Evolutionary conservation across 1,140 invertebrate genomes (phyloP).

Genomic region (Leptestheria dahalacensis): DNA sequence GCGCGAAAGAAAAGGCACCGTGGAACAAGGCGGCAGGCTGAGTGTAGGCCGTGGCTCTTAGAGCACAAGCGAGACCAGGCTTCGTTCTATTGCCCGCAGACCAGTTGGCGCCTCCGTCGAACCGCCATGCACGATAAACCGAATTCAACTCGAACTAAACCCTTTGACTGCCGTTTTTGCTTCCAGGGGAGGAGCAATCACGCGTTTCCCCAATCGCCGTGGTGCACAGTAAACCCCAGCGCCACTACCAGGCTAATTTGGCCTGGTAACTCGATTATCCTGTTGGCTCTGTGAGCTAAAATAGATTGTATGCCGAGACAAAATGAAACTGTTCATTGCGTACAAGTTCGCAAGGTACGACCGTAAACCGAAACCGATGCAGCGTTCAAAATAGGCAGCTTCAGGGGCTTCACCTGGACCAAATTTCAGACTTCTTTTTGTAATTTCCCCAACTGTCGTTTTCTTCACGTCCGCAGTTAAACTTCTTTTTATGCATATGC

Average conservation of each 20-base stretch:
- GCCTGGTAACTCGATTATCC: not conserved
- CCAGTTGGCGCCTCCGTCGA: not conserved
- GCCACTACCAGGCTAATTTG: not conserved
- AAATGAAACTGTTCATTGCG: not conserved
- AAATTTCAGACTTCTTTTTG: not conserved
- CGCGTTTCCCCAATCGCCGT: no score
- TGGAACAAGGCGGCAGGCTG: not conserved
- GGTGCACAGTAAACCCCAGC: no score
- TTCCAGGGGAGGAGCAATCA: no score
- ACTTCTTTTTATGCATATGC: no score
- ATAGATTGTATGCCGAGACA: not conserved
- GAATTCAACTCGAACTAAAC: not conserved
- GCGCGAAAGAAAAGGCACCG: not conserved
- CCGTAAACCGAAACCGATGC: not conserved
- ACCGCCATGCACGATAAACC: not conserved
- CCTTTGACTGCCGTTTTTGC: no score
- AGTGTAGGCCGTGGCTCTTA: not conserved
- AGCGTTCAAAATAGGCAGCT: not conserved
- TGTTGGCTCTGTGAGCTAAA: not conserved
- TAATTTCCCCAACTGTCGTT: not conserved
- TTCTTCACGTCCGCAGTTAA: no score
- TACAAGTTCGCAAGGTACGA: not conserved
- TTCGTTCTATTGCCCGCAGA: not conserved
- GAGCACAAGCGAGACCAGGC: not conserved
- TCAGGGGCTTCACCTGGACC: not conserved